Conservation (phyloP, 2,888 invertebrate genomes). For the Synergus japonicus region DNA sequence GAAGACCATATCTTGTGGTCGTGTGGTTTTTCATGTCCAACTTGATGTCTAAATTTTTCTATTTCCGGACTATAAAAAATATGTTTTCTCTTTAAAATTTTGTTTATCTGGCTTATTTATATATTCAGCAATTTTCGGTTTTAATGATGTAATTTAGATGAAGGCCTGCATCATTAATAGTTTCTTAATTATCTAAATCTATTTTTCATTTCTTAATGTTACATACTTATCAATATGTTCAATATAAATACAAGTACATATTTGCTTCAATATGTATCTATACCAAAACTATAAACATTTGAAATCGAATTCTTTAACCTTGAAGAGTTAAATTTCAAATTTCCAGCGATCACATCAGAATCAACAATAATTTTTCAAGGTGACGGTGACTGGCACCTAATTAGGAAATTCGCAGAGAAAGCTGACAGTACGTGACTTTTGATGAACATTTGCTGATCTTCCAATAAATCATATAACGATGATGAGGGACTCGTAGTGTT, state of each 20-base stretch:
- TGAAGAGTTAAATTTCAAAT: background rate
- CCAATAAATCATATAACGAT: constrained; percentile 50
- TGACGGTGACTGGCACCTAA: background rate
- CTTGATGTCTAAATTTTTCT: background rate
- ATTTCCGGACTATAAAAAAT: background rate
- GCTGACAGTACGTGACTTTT: background rate
- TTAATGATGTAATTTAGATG: background rate
- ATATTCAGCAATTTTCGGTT: background rate
- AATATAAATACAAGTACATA: too few relatives aligned
- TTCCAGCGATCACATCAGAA: background rate
- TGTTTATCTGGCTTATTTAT: too few relatives aligned
- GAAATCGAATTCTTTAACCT: background rate
- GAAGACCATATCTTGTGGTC: background rate
- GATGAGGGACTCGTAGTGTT: constrained; percentile 48
- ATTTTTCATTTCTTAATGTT: background rate
- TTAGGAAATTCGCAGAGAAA: constrained; percentile 32
- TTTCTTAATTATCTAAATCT: background rate
- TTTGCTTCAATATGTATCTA: background rate
- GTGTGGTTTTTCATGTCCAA: background rate
- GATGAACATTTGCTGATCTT: constrained; percentile 47
- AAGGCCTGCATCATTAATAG: background rate
- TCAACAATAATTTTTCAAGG: background rate
- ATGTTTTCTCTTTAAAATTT: background rate
- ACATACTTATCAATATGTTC: too few relatives aligned
- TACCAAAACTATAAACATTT: background rate